phyloP scores from a whole-genome alignment of 2,113 vertebrate genomes.

The Garra rufa region DNA sequence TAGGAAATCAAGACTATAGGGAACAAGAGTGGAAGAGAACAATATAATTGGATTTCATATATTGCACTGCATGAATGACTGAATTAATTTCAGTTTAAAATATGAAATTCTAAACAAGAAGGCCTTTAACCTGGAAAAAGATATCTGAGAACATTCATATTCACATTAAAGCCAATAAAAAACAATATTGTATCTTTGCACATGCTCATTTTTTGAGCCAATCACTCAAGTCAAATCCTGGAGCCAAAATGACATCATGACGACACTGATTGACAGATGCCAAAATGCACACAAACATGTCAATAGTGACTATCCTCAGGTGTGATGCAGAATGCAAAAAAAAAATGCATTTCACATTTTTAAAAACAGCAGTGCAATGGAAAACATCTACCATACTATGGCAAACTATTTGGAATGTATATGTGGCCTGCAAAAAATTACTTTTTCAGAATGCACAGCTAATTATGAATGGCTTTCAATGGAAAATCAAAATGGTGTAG shows the following conservation, averaged over 20 bases:
- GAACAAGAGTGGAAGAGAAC: neutral
- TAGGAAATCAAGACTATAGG: neutral
- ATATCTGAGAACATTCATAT: neutral
- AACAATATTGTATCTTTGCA: no score
- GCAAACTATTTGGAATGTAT: neutral
- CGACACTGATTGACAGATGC: neutral
- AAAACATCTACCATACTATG: neutral
- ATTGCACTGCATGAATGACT: neutral
- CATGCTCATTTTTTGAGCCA: neutral
- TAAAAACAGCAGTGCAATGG: neutral
- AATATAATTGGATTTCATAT: neutral
- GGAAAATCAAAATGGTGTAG: neutral
- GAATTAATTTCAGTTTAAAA: neutral
- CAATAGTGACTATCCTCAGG: neutral
- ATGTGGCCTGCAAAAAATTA: neutral
- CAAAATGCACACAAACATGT: neutral
- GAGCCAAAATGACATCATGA: neutral
- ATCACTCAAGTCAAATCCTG: no score
- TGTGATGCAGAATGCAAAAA: neutral
- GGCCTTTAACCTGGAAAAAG: neutral
- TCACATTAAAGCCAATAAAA: no score
- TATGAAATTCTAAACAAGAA: neutral
- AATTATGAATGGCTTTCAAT: neutral
- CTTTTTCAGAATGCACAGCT: neutral
- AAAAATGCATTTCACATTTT: neutral